Evolutionary conservation across 1,140 invertebrate species (phyloP), one percentile per base, ranked within the genome.

Genomic region (Orchesella cincta): DNA sequence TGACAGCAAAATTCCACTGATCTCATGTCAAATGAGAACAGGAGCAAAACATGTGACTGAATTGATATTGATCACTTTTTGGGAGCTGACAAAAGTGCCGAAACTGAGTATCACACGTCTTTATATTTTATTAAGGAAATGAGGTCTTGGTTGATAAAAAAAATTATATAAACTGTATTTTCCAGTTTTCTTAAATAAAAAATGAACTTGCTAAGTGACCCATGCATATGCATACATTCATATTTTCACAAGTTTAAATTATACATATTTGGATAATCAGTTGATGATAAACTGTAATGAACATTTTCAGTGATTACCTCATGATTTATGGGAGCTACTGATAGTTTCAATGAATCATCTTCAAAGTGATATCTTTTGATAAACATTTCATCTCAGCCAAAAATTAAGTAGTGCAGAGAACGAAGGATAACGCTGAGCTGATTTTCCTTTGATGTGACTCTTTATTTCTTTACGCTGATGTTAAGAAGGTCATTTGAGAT

Each of bases 231-330:
- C 23, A 57, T 18, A 23, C 23, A 5, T 57, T 12, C 20, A 20
- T 46, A 46, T 46, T 46, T 46, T 46, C 39, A 46, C 8, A 12
- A 20, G 8, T 46, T 46, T 46, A 12, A 46, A n/a, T 18, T 62
- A 62, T 62, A 67, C 62, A 67, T 31, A 29, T 33, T 67, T 29
- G 62, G n/a, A 33, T 67, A 67, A 67, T 67, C 62, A 67, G 26
- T 67, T 67, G 62, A 67, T 67, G 62, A 67, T 67, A 67, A 67
- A 67, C 62, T 67, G 23, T 67, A 67, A 67, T 67, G 62, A 67
- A 67, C 62, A 33, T 67, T 57, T 67, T 31, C 8, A 67, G 33
- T 67, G 62, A 67, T 29, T 67, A 14, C 31, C 33, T 67, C 62
- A 29, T 67, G 62, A 67, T 67, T 67, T 67, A 67, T 67, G 62